These are phyloP conservation scores for Pelobates cultripes DNA, from an alignment of 2,797 vertebrate genomes.

Conservation along the genomic window DNA sequence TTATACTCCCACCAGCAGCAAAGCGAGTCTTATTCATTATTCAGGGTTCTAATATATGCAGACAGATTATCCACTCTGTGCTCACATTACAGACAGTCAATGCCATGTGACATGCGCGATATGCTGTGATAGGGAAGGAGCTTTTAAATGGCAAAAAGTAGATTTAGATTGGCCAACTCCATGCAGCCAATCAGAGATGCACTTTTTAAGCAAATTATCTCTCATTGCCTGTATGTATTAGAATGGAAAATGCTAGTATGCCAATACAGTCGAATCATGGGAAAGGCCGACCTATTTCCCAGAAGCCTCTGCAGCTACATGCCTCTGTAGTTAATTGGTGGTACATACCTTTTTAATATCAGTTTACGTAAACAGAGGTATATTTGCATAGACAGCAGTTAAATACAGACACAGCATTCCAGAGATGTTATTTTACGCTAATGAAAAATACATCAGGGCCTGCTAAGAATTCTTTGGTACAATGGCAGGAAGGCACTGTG, in stretches of 20 bases:
- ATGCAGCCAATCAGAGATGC: background rate
- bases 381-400: background rate
- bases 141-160: no score
- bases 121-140: no score
- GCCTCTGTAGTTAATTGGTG: background rate
- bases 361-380: background rate
- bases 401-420: conserved; percentile 11
- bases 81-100: no score
- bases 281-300: background rate
- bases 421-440: conserved; percentile 36
- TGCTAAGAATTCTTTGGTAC: conserved; percentile 67
- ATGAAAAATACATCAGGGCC: conserved; percentile 65
- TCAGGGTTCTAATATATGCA: no score
- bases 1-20: no score
- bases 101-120: no score
- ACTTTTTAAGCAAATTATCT: background rate
- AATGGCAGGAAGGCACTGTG: conserved; percentile 79
- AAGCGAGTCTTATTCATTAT: no score
- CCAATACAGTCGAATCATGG: background rate
- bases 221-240: background rate
- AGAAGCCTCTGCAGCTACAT: background rate
- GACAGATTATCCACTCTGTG: no score
- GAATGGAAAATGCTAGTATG: background rate
- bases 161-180: background rate
- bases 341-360: no score